These are phyloP conservation scores for Pristionchus arcanus DNA, from an alignment of 2,888 invertebrate species.

Conservation along the genomic window DNA sequence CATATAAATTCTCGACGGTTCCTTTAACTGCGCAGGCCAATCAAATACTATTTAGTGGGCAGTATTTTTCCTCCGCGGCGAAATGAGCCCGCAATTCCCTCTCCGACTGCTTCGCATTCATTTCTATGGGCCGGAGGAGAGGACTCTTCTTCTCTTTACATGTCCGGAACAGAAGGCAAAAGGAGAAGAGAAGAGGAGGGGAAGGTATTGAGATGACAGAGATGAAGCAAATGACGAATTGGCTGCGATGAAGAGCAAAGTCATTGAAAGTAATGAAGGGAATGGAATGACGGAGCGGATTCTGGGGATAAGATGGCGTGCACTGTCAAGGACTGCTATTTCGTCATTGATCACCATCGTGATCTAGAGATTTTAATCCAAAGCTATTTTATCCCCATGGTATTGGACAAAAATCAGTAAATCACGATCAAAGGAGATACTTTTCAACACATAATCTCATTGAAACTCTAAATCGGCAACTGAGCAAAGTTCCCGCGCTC, in stretches of 20 bases:
- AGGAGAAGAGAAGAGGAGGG: neutral
- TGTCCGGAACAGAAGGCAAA: constrained; percentile 39
- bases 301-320: neutral
- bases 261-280: constrained; percentile 3
- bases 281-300: neutral
- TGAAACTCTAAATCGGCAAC: neutral
- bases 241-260: neutral
- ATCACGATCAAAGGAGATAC: no score
- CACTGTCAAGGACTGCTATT: neutral
- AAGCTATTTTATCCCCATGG: no score
- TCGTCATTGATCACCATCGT: neutral
- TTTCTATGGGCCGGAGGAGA: neutral
- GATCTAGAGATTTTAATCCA: no score
- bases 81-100: neutral
- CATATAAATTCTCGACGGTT: constrained; percentile 33
- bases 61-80: constrained; percentile 27
- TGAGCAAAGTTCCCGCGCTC: neutral
- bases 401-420: no score
- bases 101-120: neutral
- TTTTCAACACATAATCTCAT: no score
- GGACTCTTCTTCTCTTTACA: constrained; percentile 33
- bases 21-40: neutral
- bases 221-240: neutral
- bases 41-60: constrained; percentile 42
- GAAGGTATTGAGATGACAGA: constrained; percentile 40